Conservation (phyloP, 2,797 vertebrate species). For the Champsocephalus gunnari region DNA sequence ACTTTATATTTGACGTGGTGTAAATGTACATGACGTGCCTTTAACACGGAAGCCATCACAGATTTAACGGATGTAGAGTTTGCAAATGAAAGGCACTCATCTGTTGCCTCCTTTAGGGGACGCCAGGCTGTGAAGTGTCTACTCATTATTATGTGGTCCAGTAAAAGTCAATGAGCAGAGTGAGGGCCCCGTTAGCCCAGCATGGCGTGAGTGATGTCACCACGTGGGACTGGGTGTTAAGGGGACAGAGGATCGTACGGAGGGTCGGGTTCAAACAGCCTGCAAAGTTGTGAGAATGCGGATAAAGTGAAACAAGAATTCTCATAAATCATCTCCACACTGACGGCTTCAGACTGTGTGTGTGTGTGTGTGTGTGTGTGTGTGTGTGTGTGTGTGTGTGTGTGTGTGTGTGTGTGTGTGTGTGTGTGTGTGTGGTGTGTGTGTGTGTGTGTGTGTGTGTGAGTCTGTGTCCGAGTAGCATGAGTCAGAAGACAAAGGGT, state of each 20-base stretch:
- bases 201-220: slow-evolving; percentile 28
- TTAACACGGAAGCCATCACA: neutral
- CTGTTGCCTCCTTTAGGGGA: slow-evolving; percentile 19
- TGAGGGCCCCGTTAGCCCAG: slow-evolving; percentile 8
- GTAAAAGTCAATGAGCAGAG: slow-evolving; percentile 43
- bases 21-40: neutral
- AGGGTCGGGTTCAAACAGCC: slow-evolving; percentile 44
- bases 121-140: slow-evolving; percentile 2
- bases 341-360: neutral
- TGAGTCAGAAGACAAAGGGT: slow-evolving; percentile 61
- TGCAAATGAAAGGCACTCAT: slow-evolving; percentile 19
- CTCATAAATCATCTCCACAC: slow-evolving; percentile 40
- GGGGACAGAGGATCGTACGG: slow-evolving; percentile 14
- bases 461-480: slow-evolving; percentile 27
- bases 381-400: slow-evolving; percentile 3
- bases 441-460: slow-evolving; percentile 1
- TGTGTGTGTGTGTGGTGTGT: neutral
- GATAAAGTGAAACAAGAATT: slow-evolving; percentile 41
- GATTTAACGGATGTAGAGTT: slow-evolving; percentile 9
- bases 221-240: slow-evolving; percentile 16
- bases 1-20: neutral
- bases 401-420: slow-evolving; percentile 3
- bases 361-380: slow-evolving; percentile 20
- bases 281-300: slow-evolving; percentile 46
- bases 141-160: slow-evolving; percentile 30